phyloP scores from a whole-genome alignment of 2,797 vertebrate species.

The Coluber constrictor region DNA sequence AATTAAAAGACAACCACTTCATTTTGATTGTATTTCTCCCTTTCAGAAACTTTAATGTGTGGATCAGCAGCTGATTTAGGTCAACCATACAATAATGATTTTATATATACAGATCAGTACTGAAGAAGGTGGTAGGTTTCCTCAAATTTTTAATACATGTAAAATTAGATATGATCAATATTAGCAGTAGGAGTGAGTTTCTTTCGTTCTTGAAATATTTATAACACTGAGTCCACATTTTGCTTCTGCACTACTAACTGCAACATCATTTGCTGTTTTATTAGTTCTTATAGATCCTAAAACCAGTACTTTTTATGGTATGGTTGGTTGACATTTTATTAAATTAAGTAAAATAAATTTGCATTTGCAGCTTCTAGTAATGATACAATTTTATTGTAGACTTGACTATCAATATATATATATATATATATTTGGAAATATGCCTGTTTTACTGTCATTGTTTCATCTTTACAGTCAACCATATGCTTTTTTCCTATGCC shows the following conservation, averaged over 20 bases:
- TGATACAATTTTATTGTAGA: not conserved
- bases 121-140: not conserved
- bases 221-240: not conserved
- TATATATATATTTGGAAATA: not conserved
- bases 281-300: not conserved
- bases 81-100: not conserved
- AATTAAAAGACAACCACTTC: not conserved
- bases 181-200: not conserved
- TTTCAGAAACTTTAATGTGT: not conserved
- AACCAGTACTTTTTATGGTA: not conserved
- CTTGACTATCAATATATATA: not conserved
- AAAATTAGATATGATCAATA: not conserved
- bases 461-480: not conserved
- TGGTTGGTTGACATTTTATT: not conserved
- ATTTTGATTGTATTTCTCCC: not conserved
- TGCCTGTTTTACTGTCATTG: not conserved
- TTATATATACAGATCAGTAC: not conserved
- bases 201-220: not conserved
- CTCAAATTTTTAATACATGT: not conserved
- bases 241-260: not conserved
- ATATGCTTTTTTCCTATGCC: not conserved
- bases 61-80: not conserved
- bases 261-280: not conserved
- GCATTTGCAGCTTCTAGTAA: not conserved
- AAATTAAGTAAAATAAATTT: not conserved